Conservation (phyloP, 35 echinoderm and acorn worm genomes). For the Heliocidaris erythrogramma region DNA sequence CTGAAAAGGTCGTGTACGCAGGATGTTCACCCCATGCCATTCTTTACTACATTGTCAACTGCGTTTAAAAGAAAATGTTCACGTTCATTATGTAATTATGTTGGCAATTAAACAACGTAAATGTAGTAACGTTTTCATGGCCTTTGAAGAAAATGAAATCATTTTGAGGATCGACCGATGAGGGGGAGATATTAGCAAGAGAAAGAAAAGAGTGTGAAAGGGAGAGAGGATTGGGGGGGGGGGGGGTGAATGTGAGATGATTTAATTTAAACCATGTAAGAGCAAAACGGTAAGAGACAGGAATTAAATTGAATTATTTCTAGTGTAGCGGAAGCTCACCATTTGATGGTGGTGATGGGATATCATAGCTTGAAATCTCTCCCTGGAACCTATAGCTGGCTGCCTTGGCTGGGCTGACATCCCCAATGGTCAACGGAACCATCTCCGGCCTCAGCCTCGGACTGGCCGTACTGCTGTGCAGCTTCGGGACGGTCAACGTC, state of each 20-base stretch:
- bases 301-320: neutral
- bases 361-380: slow-evolving; percentile 82
- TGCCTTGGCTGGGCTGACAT: neutral
- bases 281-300: neutral
- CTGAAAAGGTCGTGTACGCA: neutral
- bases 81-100: neutral
- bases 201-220: neutral
- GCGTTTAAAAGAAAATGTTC: neutral
- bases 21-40: neutral
- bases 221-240: neutral
- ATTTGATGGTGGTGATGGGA: slow-evolving; percentile 87
- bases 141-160: neutral
- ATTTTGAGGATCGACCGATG: neutral
- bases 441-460: slow-evolving; percentile 12
- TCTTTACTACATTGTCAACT: neutral
- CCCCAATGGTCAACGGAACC: neutral
- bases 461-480: slow-evolving; percentile 5
- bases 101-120: neutral
- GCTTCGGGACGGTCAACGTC: slow-evolving; percentile 41
- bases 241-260: too few relatives aligned
- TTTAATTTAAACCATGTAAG: neutral
- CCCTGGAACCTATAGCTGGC: slow-evolving; percentile 56
- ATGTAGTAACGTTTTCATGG: neutral
- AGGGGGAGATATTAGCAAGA: neutral
- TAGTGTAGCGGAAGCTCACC: slow-evolving; percentile 27